Conservation (phyloP, 2,113 vertebrate species). For the Microtus oregoni region DNA sequence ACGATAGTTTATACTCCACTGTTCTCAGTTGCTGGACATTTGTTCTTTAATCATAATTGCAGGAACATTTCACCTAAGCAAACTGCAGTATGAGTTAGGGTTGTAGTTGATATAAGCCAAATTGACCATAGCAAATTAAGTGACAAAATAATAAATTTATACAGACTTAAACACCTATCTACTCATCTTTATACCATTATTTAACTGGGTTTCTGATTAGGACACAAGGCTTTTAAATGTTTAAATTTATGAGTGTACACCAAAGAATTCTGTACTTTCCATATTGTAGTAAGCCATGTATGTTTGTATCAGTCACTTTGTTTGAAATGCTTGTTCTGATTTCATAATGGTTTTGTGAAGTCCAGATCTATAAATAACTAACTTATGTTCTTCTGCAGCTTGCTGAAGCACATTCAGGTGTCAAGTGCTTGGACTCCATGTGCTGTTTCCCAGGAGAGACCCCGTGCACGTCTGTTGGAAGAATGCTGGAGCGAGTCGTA, state of each 20-base stretch:
- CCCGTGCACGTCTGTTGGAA: constrained; percentile 92
- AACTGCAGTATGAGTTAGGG: constrained; percentile 47
- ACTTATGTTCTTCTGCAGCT: constrained; percentile 84
- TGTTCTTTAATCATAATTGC: not conserved
- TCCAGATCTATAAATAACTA: constrained; percentile 44
- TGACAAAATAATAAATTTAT: constrained; percentile 44
- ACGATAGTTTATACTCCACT: not conserved
- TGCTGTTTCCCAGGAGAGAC: constrained; percentile 97
- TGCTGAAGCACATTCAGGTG: constrained; percentile 90
- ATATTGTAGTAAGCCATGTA: constrained; percentile 36
- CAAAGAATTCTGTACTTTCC: constrained; percentile 32
- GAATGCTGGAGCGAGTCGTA: constrained; percentile 94
- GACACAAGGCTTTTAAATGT: constrained; percentile 21
- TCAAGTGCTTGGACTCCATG: constrained; percentile 99
- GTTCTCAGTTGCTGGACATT: not conserved
- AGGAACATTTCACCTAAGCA: constrained; percentile 39
- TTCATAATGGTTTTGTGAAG: not conserved
- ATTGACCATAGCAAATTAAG: constrained; percentile 52
- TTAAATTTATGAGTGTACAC: constrained; percentile 7
- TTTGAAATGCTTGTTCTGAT: constrained; percentile 21
- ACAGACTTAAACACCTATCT: constrained; percentile 13
- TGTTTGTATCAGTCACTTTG: constrained; percentile 33
- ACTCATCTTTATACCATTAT: constrained; percentile 49
- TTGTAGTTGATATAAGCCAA: constrained; percentile 18
- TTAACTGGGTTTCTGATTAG: constrained; percentile 35